Percentiles rank a stretch among this genome's conserved stretches.
phyloP scores from a whole-genome alignment of 2,113 vertebrate species.

The Geococcyx californianus region DNA sequence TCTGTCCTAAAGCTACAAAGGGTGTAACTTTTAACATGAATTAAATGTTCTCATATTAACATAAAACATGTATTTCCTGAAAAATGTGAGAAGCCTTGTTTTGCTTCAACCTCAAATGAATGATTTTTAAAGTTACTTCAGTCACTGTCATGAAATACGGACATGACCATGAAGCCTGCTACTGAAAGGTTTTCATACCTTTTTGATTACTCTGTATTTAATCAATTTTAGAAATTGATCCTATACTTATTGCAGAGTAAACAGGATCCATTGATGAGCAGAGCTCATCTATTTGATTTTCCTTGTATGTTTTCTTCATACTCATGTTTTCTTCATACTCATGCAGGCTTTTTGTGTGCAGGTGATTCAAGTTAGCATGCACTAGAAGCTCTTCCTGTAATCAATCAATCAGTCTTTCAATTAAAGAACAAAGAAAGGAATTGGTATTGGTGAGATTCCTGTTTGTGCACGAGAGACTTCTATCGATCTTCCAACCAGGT shows the following conservation, averaged over 20 bases:
- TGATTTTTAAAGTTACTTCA: not conserved
- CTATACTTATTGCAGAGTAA: not conserved
- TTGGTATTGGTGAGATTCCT: not conserved
- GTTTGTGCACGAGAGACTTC: not conserved
- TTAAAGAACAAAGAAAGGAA: conserved; percentile 7
- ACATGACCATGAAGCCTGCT: not conserved
- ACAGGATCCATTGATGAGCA: not conserved
- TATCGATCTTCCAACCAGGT: not conserved
- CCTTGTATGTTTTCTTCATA: not conserved
- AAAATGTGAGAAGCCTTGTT: not conserved
- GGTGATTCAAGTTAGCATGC: not conserved
- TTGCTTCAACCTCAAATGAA: not conserved
- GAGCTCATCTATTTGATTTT: not conserved
- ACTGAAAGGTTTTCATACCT: not conserved
- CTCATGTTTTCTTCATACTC: too few species aligned
- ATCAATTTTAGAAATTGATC: not conserved
- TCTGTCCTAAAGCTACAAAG: not conserved
- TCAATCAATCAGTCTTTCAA: conserved; percentile 13
- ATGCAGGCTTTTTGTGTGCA: not conserved
- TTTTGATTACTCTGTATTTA: not conserved
- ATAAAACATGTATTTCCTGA: not conserved
- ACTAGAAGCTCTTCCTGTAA: not conserved
- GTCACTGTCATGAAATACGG: not conserved
- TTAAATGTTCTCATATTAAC: not conserved
- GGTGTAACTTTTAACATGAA: not conserved